A percentile compares a stretch with the other conserved stretches of the same genome.
Conservation (phyloP, 2,113 vertebrate species). For the Theristicus caerulescens region DNA sequence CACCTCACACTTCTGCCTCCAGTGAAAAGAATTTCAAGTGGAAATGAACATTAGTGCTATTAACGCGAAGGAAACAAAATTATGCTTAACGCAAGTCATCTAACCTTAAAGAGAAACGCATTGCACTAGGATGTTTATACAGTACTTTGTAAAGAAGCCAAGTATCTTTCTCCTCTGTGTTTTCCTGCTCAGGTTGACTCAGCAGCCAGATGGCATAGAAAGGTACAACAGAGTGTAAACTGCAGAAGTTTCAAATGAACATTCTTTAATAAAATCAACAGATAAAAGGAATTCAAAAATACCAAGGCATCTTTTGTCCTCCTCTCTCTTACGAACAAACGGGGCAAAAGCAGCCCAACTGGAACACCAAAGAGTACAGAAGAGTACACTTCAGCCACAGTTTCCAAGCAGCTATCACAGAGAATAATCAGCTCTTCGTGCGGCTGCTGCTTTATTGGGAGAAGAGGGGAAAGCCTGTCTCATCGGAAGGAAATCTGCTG, state of each 20-base stretch:
- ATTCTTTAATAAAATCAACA: conserved; percentile 49
- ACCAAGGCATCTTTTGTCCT: background rate
- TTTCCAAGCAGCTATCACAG: background rate
- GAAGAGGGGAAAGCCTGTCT: background rate
- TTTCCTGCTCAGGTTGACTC: conserved; percentile 72
- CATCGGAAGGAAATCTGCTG: background rate
- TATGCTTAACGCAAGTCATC: background rate
- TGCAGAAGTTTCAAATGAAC: conserved; percentile 27
- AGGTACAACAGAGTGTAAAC: conserved; percentile 16
- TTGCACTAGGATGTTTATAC: background rate
- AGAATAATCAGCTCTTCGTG: background rate
- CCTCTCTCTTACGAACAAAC: background rate
- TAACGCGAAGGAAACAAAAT: background rate
- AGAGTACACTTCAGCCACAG: background rate
- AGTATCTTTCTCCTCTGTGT: conserved; percentile 39
- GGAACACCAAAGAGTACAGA: background rate
- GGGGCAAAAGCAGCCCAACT: background rate
- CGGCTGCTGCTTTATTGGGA: background rate
- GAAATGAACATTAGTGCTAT: background rate
- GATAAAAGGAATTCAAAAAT: conserved; percentile 20
- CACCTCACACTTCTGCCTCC: background rate
- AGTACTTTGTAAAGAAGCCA: conserved; percentile 52
- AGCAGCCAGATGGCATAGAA: conserved; percentile 67
- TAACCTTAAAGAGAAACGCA: conserved; percentile 1
- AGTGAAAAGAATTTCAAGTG: background rate